phyloP scores from a whole-genome alignment of 2,113 vertebrate genomes.

The Aleadryas rufinucha region DNA sequence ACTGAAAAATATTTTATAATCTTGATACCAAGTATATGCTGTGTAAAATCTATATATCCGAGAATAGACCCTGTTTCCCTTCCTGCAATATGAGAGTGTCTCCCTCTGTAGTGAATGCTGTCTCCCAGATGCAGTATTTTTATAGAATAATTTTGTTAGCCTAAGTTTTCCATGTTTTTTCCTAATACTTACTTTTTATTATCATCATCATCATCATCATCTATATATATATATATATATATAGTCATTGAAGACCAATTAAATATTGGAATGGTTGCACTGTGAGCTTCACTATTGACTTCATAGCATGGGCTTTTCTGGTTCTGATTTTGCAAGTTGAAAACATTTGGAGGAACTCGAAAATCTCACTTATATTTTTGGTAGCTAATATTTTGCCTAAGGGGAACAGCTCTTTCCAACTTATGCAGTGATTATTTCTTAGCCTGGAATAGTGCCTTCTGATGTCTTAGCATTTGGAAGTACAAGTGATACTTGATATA shows the following conservation, averaged over 20 bases:
- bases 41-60: background rate
- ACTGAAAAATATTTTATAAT: background rate
- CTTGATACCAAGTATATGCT: background rate
- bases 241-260: background rate
- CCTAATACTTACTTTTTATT: background rate
- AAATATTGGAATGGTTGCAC: background rate
- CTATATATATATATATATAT: background rate
- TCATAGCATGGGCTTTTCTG: background rate
- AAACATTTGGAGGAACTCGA: slow-evolving; percentile 34
- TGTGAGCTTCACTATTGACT: background rate
- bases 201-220: background rate
- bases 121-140: background rate
- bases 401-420: slow-evolving; percentile 34
- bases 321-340: background rate
- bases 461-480: slow-evolving; percentile 55
- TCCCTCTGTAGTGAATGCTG: background rate
- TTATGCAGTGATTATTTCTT: slow-evolving; percentile 40
- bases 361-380: slow-evolving; percentile 57
- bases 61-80: background rate
- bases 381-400: slow-evolving; percentile 61
- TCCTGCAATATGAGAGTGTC: background rate
- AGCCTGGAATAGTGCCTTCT: slow-evolving; percentile 51
- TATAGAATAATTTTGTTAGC: background rate
- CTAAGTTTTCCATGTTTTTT: background rate
- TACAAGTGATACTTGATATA: slow-evolving; percentile 50